Conservation (phyloP, 2,797 vertebrate genomes). For the Protonibea diacanthus region DNA sequence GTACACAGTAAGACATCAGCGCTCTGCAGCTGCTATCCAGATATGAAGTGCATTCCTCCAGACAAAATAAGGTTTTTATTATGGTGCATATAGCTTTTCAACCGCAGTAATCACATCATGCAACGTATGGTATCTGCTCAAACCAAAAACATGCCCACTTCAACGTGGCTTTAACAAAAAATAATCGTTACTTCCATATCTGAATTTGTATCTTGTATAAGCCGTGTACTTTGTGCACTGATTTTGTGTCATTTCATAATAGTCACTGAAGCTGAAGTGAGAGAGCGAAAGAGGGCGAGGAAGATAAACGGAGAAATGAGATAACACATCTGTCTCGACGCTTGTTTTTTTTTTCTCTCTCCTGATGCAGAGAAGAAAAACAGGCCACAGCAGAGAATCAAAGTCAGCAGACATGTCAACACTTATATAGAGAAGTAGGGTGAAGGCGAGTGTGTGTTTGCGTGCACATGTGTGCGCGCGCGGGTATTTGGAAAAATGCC, state of each 20-base stretch:
- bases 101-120: slow-evolving; percentile 24
- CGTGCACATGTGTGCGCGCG: not conserved
- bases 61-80: slow-evolving; percentile 59
- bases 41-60: slow-evolving; percentile 78
- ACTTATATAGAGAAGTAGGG: slow-evolving; percentile 65
- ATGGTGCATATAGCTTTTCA: slow-evolving; percentile 28
- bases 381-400: slow-evolving; percentile 66
- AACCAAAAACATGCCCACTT: slow-evolving; percentile 9
- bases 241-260: slow-evolving; percentile 10
- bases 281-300: slow-evolving; percentile 7
- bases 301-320: slow-evolving; percentile 53
- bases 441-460: slow-evolving; percentile 6
- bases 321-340: slow-evolving; percentile 61
- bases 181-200: not conserved
- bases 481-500: slow-evolving; percentile 78
- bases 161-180: slow-evolving; percentile 4
- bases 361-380: slow-evolving; percentile 63
- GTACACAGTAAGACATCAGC: slow-evolving; percentile 20
- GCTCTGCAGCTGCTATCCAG: slow-evolving; percentile 76
- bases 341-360: slow-evolving; percentile 25
- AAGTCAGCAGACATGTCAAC: slow-evolving; percentile 78
- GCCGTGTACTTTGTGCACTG: not conserved
- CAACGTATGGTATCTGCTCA: slow-evolving; percentile 21
- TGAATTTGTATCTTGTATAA: slow-evolving; percentile 2
- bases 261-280: slow-evolving; percentile 10